Evolutionary conservation across 2,113 vertebrate species (phyloP), one percentile per base, ranked within the genome.

Genomic region (Otocyon megalotis): DNA sequence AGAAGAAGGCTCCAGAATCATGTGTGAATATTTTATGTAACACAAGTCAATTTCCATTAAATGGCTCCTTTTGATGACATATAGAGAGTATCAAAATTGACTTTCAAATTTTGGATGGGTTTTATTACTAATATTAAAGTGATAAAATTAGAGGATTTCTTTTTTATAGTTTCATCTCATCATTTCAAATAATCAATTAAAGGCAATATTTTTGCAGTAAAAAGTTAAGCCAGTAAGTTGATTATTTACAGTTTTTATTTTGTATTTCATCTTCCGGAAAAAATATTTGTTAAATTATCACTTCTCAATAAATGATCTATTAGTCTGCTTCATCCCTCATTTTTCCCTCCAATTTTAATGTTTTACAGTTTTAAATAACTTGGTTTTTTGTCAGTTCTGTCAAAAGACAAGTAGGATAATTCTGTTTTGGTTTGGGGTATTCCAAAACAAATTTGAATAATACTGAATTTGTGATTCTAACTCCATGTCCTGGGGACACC

Each of bases 21-120:
- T 96, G 19, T 97, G 90, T 98, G 92, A 97, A 96, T 98, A 98
- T 98, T 98, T 98, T 60, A 98, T 98, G 76, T 95, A 97, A 93
- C 56, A 88, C 90, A 96, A 94, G 72, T 43, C 37, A 93, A 17
- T 80, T 98, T 97, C 87, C 96, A 24, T 97, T 83, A 96, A 93
- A 98, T 22, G 15, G 0, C 7, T 83, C 15, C 37, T 96, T 97
- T 97, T 94, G 16, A 93, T 95, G 28, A 90, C 50, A 93, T 93
- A 96, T 53, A 93, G 8, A 93, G 8, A 67, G 3, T 9, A 79
- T 91, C 4, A 96, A 98, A 97, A 62, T 35, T 96, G 84, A 94
- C 28, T 89, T 97, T 74, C 71, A 97, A 97, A 53, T 82, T 98
- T 97, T 98, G 58, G 67, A 92, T 96, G 92, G 26, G 35, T 97